Evolutionary conservation across 2,888 invertebrate species (phyloP).

Genomic region (Platycheirus rosarum): DNA sequence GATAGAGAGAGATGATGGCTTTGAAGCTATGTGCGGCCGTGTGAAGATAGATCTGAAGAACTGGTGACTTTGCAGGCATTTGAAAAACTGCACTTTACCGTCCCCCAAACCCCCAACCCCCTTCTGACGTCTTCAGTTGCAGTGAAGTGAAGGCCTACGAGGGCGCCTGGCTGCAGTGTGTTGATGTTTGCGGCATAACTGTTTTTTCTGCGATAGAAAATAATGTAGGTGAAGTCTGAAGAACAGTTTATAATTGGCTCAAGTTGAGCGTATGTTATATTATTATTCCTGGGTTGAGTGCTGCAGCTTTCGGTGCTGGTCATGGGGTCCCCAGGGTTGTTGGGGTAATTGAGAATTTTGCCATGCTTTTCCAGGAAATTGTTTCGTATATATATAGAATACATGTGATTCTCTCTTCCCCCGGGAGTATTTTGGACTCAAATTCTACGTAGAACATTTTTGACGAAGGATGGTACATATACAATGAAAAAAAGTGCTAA

Average conservation of each 20-base stretch:
- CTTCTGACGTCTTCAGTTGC: neutral
- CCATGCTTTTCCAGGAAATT: constrained; percentile 52
- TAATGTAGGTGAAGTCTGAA: constrained; percentile 74
- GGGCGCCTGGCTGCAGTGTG: constrained; percentile 47
- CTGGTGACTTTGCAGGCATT: constrained; percentile 35
- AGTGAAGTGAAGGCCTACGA: constrained; percentile 16
- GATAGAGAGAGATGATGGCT: neutral
- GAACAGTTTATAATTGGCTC: constrained; percentile 70
- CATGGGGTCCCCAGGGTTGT: constrained; percentile 61
- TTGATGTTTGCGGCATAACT: constrained; percentile 66
- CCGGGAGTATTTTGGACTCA: neutral
- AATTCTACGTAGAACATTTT: constrained; percentile 16
- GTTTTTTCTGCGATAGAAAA: constrained; percentile 70
- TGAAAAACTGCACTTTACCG: constrained; percentile 24
- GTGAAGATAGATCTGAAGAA: constrained; percentile 34
- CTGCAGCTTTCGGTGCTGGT: constrained; percentile 33
- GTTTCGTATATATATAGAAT: constrained; percentile 15
- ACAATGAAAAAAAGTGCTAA: constrained; percentile 57
- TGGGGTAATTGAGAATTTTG: constrained; percentile 48
- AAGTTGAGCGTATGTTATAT: constrained; percentile 49
- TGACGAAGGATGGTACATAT: constrained; percentile 59
- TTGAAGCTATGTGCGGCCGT: constrained; percentile 38
- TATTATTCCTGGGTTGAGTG: constrained; percentile 39
- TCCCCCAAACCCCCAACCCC: constrained; percentile 2
- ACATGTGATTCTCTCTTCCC: neutral